Evolutionary conservation across 2,797 vertebrate species (phyloP).

Genomic region (Natrix natrix): DNA sequence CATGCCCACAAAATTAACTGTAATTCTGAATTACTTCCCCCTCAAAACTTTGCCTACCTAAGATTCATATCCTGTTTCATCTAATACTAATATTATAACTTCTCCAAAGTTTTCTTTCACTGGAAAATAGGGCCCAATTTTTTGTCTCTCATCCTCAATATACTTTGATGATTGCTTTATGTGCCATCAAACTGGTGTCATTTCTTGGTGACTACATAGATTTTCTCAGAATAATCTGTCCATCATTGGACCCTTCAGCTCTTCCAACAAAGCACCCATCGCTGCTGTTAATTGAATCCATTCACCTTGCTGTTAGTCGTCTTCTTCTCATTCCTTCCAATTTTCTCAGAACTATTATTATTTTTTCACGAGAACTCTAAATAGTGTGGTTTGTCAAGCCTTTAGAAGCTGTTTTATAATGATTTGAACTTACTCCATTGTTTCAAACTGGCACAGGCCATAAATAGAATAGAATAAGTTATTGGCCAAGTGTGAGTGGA

Average conservation of each 20-base stretch:
- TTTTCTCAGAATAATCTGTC: not conserved
- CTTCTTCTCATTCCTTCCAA: not conserved
- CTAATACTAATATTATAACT: not conserved
- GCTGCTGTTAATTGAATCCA: not conserved
- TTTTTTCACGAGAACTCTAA: not conserved
- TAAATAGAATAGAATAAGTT: not conserved
- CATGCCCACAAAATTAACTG: slow-evolving; percentile 7
- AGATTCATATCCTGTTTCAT: not conserved
- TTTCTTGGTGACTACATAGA: not conserved
- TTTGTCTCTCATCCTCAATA: not conserved
- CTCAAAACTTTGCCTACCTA: not conserved
- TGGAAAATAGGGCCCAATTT: not conserved
- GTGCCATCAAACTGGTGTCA: not conserved
- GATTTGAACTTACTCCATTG: not conserved
- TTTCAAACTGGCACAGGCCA: not conserved
- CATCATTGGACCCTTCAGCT: not conserved
- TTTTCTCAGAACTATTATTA: not conserved
- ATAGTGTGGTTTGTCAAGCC: not conserved
- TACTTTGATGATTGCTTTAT: not conserved
- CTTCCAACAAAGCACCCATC: not conserved
- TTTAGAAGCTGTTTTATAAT: not conserved
- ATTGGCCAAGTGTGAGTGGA: too few species aligned
- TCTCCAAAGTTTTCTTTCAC: not conserved
- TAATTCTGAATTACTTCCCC: slow-evolving; percentile 23
- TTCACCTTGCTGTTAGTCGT: not conserved